These are phyloP conservation scores for Poecilia picta DNA, from an alignment of 2,797 vertebrate genomes.

Conservation along the genomic window DNA sequence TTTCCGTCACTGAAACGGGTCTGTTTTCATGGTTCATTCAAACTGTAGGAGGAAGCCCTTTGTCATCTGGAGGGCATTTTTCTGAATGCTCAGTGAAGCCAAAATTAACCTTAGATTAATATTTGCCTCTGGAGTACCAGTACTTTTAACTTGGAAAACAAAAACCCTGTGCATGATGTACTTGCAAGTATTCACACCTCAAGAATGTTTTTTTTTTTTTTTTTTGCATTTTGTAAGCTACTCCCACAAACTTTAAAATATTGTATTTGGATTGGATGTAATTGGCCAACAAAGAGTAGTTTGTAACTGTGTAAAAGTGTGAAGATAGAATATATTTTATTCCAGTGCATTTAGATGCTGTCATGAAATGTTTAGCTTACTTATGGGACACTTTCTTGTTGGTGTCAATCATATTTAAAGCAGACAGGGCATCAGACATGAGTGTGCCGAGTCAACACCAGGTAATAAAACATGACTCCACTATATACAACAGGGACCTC, in stretches of 20 bases:
- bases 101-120: neutral
- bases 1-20: slow-evolving; percentile 29
- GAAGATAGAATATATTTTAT: neutral
- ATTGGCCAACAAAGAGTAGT: neutral
- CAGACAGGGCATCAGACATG: neutral
- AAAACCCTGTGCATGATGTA: neutral
- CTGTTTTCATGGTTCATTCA: slow-evolving; percentile 50
- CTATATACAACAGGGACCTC: slow-evolving; percentile 38
- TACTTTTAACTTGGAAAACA: neutral
- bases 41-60: slow-evolving; percentile 27
- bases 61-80: slow-evolving; percentile 13
- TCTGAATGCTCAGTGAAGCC: slow-evolving; percentile 7
- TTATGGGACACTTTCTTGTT: slow-evolving; percentile 1
- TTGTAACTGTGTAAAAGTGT: neutral
- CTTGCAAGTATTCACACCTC: neutral
- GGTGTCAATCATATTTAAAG: slow-evolving; percentile 5
- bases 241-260: neutral
- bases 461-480: slow-evolving; percentile 67
- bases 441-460: slow-evolving; percentile 59
- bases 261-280: neutral
- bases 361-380: slow-evolving; percentile 5
- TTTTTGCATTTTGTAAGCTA: neutral
- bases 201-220: neutral
- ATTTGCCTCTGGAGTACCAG: neutral
- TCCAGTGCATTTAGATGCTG: neutral